These are phyloP conservation scores for Drosophila sulfurigaster DNA, from an alignment of 1,140 invertebrate genomes.

Conservation along the genomic window DNA sequence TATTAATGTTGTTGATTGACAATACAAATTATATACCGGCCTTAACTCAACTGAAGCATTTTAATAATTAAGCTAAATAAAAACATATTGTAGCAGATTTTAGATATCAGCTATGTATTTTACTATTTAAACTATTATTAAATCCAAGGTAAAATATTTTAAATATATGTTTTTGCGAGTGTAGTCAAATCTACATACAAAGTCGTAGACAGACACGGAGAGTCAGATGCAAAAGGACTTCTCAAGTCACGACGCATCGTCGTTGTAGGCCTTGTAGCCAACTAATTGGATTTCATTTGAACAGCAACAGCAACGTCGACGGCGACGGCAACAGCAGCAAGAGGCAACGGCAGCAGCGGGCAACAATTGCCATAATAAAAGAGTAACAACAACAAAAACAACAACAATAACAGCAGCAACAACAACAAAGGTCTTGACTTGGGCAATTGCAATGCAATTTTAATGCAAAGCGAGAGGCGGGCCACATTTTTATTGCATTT, in stretches of 20 bases:
- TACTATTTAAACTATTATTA: not conserved
- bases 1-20: too few species aligned
- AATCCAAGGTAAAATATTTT: too few species aligned
- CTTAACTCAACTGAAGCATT: too few species aligned
- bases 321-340: constrained; percentile 55
- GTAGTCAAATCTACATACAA: constrained; percentile 21
- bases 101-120: not conserved
- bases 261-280: constrained; percentile 74
- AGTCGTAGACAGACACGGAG: constrained; percentile 14
- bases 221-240: constrained; percentile 50
- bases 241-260: constrained; percentile 63
- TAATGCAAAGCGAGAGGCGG: constrained; percentile 80
- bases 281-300: constrained; percentile 84
- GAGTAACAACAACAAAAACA: constrained; percentile 36
- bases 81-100: too few species aligned
- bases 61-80: too few species aligned
- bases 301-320: constrained; percentile 56
- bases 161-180: constrained; percentile 6
- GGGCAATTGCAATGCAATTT: constrained; percentile 84
- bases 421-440: constrained; percentile 42
- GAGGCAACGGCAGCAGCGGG: constrained; percentile 22
- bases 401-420: constrained; percentile 41
- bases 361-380: constrained; percentile 66
- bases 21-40: too few species aligned
- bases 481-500: constrained; percentile 79